Evolutionary conservation across 2,888 invertebrate species (phyloP).

Genomic region (Eristalis intricaria): DNA sequence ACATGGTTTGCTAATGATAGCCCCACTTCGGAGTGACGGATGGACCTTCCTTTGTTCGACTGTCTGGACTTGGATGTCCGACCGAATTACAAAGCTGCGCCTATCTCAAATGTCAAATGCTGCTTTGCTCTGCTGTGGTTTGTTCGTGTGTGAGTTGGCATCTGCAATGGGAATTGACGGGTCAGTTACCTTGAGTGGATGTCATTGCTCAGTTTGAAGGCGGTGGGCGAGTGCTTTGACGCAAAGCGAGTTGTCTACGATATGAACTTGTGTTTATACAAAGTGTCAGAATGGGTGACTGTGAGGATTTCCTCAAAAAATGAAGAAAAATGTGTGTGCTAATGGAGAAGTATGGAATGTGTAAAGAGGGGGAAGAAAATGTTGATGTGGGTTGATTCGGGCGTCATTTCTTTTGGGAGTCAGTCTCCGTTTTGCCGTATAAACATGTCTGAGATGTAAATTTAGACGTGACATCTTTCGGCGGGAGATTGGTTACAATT

Average conservation of each 20-base stretch:
- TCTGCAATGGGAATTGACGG: conserved; percentile 19
- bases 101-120: conserved; percentile 18
- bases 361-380: too few relatives aligned
- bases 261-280: not conserved
- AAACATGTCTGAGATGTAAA: too few relatives aligned
- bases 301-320: too few relatives aligned
- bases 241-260: conserved; percentile 1
- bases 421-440: too few relatives aligned
- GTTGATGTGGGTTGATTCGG: too few relatives aligned
- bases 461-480: too few relatives aligned
- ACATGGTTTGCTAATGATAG: conserved; percentile 22
- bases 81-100: not conserved
- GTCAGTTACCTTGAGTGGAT: conserved; percentile 37
- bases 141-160: not conserved
- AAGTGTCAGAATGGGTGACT: too few relatives aligned
- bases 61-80: conserved; percentile 8
- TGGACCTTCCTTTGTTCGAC: conserved; percentile 19
- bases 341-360: too few relatives aligned
- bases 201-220: not conserved
- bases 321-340: too few relatives aligned
- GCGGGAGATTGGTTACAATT: too few relatives aligned
- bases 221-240: not conserved
- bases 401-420: too few relatives aligned
- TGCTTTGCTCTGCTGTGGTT: not conserved
- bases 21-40: conserved; percentile 18